phyloP scores from a whole-genome alignment of 2,888 invertebrate species.

The Ennomos quercinarius region DNA sequence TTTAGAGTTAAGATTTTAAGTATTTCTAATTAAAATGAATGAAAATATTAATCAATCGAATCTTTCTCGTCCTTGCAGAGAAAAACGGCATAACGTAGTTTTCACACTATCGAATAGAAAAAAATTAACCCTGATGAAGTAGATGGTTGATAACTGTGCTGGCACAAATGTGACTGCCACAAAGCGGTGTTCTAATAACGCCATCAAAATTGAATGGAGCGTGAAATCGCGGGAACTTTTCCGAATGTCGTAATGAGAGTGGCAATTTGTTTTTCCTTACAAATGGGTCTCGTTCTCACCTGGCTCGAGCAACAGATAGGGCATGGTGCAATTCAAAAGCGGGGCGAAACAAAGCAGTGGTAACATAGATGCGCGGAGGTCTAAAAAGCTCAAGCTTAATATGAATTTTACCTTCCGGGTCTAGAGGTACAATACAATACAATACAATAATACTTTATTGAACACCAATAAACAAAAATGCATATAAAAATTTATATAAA shows the following conservation, averaged over 20 bases:
- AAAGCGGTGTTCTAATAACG: constrained; percentile 60
- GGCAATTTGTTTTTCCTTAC: constrained; percentile 76
- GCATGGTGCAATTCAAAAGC: constrained; percentile 54
- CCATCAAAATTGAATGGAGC: constrained; percentile 66
- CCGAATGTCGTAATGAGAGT: constrained; percentile 71
- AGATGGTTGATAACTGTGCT: constrained; percentile 14
- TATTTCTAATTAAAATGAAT: no score
- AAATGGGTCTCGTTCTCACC: constrained; percentile 72
- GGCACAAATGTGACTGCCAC: constrained; percentile 25
- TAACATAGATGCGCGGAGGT: no score
- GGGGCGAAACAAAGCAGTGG: neutral
- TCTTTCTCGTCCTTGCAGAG: no score
- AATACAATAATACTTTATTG: no score
- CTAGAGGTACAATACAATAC: no score
- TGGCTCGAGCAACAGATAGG: constrained; percentile 73
- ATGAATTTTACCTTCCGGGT: no score
- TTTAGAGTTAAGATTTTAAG: no score
- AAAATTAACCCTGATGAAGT: constrained; percentile 9
- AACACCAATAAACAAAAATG: no score
- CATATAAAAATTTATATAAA: no score
- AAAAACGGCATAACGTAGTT: no score
- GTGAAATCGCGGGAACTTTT: constrained; percentile 72
- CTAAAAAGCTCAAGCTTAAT: no score
- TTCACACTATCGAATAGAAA: neutral
- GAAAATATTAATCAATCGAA: no score